Evolutionary conservation across 2,797 vertebrate genomes (phyloP).

Genomic region (Falco concolor): DNA sequence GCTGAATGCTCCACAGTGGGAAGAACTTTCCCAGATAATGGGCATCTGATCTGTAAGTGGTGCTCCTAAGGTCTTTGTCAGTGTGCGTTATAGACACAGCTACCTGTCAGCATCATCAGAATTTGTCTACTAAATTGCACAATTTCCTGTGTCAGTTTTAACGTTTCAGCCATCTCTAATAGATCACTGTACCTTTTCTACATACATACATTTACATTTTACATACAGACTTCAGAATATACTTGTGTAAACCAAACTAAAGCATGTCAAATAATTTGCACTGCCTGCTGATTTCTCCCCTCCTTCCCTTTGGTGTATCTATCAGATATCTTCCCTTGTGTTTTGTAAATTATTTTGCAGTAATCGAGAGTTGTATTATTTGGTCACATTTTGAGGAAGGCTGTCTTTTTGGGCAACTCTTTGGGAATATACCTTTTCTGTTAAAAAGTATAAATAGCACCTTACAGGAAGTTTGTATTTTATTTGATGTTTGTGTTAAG

Average conservation of each 20-base stretch:
- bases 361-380: neutral
- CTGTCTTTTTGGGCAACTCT: neutral
- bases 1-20: neutral
- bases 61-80: neutral
- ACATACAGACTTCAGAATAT: neutral
- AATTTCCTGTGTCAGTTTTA: neutral
- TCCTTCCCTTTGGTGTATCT: neutral
- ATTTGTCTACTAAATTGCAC: neutral
- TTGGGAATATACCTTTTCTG: neutral
- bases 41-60: neutral
- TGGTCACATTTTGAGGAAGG: too few species aligned
- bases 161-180: neutral
- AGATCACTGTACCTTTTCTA: neutral
- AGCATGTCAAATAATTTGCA: neutral
- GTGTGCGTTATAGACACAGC: neutral
- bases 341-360: neutral
- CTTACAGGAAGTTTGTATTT: neutral
- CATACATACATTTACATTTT: neutral
- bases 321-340: neutral
- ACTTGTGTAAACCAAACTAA: neutral
- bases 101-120: neutral
- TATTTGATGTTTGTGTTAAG: neutral
- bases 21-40: neutral
- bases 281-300: neutral
- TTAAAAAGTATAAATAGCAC: neutral